Evolutionary conservation across 1,140 invertebrate genomes (phyloP).

Genomic region (Dendrolimus punctatus): DNA sequence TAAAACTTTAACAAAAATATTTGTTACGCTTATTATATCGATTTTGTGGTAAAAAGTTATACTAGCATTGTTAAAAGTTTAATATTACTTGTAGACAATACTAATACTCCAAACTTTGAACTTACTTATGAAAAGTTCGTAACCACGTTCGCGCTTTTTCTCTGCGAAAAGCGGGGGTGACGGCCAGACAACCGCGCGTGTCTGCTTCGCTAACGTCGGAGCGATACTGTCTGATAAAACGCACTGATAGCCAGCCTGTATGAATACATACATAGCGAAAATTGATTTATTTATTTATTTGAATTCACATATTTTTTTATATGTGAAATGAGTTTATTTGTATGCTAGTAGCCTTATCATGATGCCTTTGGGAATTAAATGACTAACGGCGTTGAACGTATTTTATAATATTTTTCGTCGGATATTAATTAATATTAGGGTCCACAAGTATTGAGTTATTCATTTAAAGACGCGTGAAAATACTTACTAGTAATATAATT

Average conservation of each 20-base stretch:
- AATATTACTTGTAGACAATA: neutral
- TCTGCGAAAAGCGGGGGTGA: neutral
- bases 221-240: slow-evolving; percentile 31
- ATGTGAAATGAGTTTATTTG: no score
- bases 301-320: no score
- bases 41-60: neutral
- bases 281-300: no score
- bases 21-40: neutral
- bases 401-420: no score
- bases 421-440: no score
- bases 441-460: no score
- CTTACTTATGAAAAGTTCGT: slow-evolving; percentile 12
- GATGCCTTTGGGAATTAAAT: no score
- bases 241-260: slow-evolving; percentile 22
- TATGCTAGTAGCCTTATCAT: no score
- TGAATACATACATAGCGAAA: neutral
- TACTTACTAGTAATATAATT: no score
- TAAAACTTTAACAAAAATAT: no score
- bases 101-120: neutral
- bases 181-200: slow-evolving; percentile 8
- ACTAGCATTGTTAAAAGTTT: neutral
- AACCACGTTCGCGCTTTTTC: neutral
- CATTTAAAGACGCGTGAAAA: no score
- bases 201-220: slow-evolving; percentile 10
- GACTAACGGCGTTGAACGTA: no score